phyloP scores from a whole-genome alignment of 2,113 vertebrate genomes.

The Saccopteryx leptura region DNA sequence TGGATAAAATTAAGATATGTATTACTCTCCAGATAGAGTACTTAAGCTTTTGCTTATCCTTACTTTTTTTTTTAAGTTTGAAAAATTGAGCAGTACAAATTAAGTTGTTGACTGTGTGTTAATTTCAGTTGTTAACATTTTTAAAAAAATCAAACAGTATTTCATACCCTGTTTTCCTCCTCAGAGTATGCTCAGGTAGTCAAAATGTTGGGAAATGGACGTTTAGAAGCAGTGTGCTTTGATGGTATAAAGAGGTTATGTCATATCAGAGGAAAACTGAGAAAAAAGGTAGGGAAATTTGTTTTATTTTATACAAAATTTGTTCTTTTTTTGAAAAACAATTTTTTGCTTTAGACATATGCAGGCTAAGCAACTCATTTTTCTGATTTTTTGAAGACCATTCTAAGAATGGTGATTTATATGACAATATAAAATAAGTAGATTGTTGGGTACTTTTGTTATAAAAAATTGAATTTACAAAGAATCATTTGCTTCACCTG shows the following conservation, averaged over 20 bases:
- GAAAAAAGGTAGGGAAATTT: constrained; percentile 93
- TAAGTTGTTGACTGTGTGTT: neutral
- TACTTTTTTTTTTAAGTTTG: neutral
- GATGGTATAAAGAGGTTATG: constrained; percentile 92
- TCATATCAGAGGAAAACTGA: constrained; percentile 93
- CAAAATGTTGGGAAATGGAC: constrained; percentile 92
- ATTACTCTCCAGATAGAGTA: neutral
- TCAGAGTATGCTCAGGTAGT: constrained; percentile 97
- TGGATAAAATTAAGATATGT: neutral
- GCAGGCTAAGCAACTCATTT: neutral
- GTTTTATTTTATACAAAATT: neutral
- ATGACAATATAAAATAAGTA: neutral
- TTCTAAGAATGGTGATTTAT: neutral
- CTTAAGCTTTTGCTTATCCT: neutral
- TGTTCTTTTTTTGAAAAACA: neutral
- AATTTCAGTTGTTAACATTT: neutral
- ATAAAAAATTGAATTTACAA: neutral
- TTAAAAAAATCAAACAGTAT: neutral
- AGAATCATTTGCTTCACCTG: neutral
- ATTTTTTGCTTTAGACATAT: neutral
- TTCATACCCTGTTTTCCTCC: neutral
- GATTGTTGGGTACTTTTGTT: neutral
- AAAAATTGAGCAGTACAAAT: neutral
- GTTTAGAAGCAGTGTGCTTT: constrained; percentile 93
- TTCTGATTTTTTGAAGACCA: neutral